Evolutionary conservation across 2,113 vertebrate genomes (phyloP).

Genomic region (Mixornis gularis): DNA sequence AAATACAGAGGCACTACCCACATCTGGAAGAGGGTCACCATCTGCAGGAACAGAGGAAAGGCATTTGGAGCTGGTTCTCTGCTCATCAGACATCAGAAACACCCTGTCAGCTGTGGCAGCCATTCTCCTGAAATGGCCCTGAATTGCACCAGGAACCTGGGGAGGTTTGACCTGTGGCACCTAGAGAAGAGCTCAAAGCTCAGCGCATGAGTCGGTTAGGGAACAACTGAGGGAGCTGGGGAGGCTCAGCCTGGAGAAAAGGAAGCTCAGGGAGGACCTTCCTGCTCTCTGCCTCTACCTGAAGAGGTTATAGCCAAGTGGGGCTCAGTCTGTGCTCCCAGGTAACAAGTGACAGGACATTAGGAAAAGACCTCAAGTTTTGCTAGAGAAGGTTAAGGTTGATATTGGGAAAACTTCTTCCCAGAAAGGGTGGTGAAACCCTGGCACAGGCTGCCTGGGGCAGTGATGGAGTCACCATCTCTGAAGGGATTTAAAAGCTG

Average conservation of each 20-base stretch:
- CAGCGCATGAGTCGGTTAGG: accelerated
- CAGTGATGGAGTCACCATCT: background rate
- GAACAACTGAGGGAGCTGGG: background rate
- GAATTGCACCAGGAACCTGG: too few relatives aligned
- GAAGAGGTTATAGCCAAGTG: background rate
- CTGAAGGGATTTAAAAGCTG: background rate
- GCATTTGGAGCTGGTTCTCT: background rate
- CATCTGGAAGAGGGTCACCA: constrained; percentile 99
- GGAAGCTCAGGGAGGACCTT: background rate
- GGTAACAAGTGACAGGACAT: background rate
- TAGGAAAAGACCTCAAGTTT: background rate
- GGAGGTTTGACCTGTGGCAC: background rate
- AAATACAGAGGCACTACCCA: constrained; percentile 99
- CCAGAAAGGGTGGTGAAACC: background rate
- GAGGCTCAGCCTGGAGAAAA: background rate
- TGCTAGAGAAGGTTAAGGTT: background rate
- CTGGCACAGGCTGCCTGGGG: background rate
- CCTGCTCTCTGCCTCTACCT: background rate
- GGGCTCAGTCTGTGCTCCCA: background rate
- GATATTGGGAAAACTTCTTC: background rate
- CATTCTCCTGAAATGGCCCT: background rate
- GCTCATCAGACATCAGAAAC: background rate
- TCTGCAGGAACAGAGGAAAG: constrained; percentile 70
- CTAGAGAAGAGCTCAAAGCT: background rate
- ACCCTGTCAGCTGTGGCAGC: background rate